Base-by-base conservation (phyloP, 2,797 vertebrate genomes). In the Platyrinchus mystaceus region DNA sequence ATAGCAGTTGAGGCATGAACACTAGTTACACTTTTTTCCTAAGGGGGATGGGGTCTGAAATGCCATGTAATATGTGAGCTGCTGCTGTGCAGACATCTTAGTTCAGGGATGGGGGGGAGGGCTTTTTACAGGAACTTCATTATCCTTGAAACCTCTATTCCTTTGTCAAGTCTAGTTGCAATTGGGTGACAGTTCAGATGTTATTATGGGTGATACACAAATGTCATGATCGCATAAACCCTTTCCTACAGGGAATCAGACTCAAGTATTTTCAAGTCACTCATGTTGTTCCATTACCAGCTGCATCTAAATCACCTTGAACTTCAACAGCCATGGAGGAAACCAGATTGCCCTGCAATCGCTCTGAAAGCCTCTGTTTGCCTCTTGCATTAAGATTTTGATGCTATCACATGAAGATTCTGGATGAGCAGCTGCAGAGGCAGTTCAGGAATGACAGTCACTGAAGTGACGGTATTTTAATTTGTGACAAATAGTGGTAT, bases 231-330 rank as follows among this genome's bases (percentile, higher is more conserved):
- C 10, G 0, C 68, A 83, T 92, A 93, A 94, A 91, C 75, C 47
- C 56, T 87, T 74, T 94, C 56, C 89, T 92, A 22, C 34, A 74
- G 84, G 81, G 95, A 94, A 83, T 92, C 81, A 87, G 59, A 68
- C 63, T 95, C 60, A 39, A 64, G 56, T 73, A 77, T 41, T 83
- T 93, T 76, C 3, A 4, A 94, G 68, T 84, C 67, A 50, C 44
- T 95, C 7, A 0, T 70, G 70, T 76, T 82, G 46, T 82, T 89
- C 84, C 43, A 43, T 90, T 93, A 77, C 49, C 75, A 89, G 75
- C 67, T 93, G 78, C 78, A 87, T 74, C 64, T 92, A 89, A 85
- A 95, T 94, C 93, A 92, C 78, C 92, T 95, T 92, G 89, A 95
- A 92, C 58, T 90, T 94, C 50, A 74, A 37, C 56, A 83, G 53